Evolutionary conservation across 1,140 invertebrate species (phyloP).

Genomic region (Pectinophora gossypiella): DNA sequence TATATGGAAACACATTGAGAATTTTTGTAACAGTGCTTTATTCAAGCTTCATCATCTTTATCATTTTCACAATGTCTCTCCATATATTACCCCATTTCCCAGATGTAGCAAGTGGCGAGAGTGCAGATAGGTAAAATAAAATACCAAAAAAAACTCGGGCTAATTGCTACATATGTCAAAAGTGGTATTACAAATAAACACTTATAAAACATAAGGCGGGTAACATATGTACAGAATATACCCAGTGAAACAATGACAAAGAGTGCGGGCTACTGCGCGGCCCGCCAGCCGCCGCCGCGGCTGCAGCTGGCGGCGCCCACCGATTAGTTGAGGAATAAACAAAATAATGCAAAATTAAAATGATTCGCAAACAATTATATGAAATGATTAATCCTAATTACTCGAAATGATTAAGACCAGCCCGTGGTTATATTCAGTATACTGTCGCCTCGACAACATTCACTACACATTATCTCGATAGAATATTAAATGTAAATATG

Average conservation of each 20-base stretch:
- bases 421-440: slow-evolving; percentile 44
- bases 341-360: slow-evolving; percentile 56
- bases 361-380: slow-evolving; percentile 54
- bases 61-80: slow-evolving; percentile 79
- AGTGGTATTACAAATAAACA: slow-evolving; percentile 77
- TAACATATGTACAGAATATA: slow-evolving; percentile 71
- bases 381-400: slow-evolving; percentile 60
- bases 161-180: slow-evolving; percentile 76
- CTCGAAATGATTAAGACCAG: slow-evolving; percentile 44
- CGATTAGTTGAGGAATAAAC: slow-evolving; percentile 42
- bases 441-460: slow-evolving; percentile 65
- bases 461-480: slow-evolving; percentile 74
- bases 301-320: background rate
- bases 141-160: slow-evolving; percentile 68
- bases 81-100: slow-evolving; percentile 78
- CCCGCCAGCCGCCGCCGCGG: background rate
- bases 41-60: slow-evolving; percentile 76
- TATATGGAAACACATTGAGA: slow-evolving; percentile 80
- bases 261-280: slow-evolving; percentile 32
- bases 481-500: slow-evolving; percentile 69
- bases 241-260: slow-evolving; percentile 71
- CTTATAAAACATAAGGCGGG: slow-evolving; percentile 72
- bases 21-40: slow-evolving; percentile 79
- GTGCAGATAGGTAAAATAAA: slow-evolving; percentile 60
- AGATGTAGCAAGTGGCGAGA: slow-evolving; percentile 75